Evolutionary conservation across 2,797 vertebrate genomes (phyloP), one percentile per base, ranked within the genome.

Genomic region (Nyctibius grandis): DNA sequence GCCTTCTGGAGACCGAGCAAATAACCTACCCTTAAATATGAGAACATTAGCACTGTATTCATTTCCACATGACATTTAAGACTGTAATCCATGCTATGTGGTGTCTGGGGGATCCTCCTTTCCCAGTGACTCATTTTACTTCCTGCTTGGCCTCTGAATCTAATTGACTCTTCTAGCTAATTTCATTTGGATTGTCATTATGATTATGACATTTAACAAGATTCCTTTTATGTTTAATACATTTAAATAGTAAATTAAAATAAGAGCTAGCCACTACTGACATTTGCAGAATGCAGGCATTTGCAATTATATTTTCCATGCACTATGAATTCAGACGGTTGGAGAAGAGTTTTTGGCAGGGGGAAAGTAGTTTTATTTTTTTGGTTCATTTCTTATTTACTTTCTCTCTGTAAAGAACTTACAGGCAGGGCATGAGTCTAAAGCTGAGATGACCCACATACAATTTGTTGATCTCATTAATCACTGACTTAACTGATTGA

Each of bases 41-140:
- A 70, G 59, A 85, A 76, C 61, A 92, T 84, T 42, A 86, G 15
- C 63, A 64, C 48, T 93, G 64, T 75, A 77, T 80, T 96, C 77
- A 91, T 95, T 96, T 96, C 86, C 88, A 95, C 88, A 90, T 95
- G 91, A 96, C 94, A 96, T 96, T 96, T 96, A 88, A 89, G 73
- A 45, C 61, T 84, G 47, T 65, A 94, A 95, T 95, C 85, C 75
- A 68, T 3, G 40, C 85, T 70, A 90, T 84, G 74, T 5, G 0
- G 70, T 85, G 84, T 96, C 92, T 92, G 29, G 51, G 89, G 83
- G 77, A 89, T 94, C 65, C 69, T 95, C 79, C 74, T 87, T 93
- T 90, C 81, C 74, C 33, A 3, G 14, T 83, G 73, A 77, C 64
- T 96, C 78, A 85, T 90, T 76, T 90, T 75, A 60, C 87, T 96